Conservation (phyloP, 2,113 vertebrate genomes). For the Poicephalus meyeri region DNA sequence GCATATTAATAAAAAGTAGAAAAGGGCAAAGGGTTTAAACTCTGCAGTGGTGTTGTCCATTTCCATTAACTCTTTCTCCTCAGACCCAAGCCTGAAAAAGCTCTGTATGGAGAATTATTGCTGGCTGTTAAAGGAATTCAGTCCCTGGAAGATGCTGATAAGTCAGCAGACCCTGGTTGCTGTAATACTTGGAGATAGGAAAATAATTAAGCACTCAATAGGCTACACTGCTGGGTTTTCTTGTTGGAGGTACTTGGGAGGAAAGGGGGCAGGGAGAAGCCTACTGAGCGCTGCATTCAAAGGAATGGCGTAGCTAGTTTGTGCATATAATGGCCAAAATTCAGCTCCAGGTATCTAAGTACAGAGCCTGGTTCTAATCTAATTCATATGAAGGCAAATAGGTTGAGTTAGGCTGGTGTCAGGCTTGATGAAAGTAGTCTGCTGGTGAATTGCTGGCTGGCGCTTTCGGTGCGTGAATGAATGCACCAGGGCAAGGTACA, state of each 20-base stretch:
- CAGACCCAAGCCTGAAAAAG: neutral
- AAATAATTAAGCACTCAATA: conserved; percentile 30
- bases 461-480: neutral
- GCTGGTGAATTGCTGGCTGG: neutral
- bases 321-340: neutral
- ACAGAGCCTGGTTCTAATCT: neutral
- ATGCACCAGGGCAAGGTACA: neutral
- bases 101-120: neutral
- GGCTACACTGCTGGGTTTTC: neutral
- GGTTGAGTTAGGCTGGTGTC: neutral
- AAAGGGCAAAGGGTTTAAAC: conserved; percentile 36
- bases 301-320: neutral
- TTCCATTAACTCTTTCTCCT: conserved; percentile 55
- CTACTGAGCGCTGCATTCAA: neutral
- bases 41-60: conserved; percentile 1
- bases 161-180: neutral
- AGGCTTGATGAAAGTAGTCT: neutral
- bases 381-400: neutral
- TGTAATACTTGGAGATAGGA: neutral
- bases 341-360: neutral
- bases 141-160: conserved; percentile 27
- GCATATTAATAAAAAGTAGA: conserved; percentile 52
- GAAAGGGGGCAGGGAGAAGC: neutral
- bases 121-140: neutral
- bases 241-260: neutral